Evolutionary conservation across 2,797 vertebrate species (phyloP).

Genomic region (Enteromius afrohamiltoni): DNA sequence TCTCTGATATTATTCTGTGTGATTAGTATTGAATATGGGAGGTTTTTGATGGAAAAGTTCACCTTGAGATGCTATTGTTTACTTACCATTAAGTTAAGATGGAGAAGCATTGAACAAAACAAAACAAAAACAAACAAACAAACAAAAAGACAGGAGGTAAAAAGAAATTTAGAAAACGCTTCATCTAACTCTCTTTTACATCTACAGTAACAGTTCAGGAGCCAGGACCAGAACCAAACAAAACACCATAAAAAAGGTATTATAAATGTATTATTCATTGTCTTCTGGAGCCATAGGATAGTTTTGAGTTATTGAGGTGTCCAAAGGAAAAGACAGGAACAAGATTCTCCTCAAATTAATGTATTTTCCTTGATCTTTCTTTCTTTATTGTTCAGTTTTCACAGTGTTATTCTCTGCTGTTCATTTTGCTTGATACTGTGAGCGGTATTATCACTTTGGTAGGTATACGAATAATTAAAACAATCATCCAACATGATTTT

Average conservation of each 20-base stretch:
- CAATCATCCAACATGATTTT: neutral
- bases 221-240: neutral
- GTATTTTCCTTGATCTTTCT: neutral
- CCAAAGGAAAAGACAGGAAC: neutral
- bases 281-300: neutral
- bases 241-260: neutral
- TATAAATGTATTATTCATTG: neutral
- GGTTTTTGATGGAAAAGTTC: neutral
- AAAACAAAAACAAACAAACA: too few relatives aligned
- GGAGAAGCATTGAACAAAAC: neutral
- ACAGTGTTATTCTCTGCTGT: neutral
- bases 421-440: neutral
- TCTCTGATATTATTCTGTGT: neutral
- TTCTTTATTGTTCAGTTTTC: neutral
- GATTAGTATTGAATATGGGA: neutral
- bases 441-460: neutral
- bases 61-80: neutral
- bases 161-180: neutral
- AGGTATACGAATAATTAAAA: constrained; percentile 11
- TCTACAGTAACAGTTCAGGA: neutral
- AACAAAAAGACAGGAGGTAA: too few relatives aligned
- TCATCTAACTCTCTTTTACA: neutral
- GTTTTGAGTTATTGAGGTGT: neutral
- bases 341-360: neutral
- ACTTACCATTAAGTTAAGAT: neutral